These are phyloP conservation scores for Rhopalosiphum maidis DNA, from an alignment of 1,140 invertebrate genomes.

Conservation along the genomic window DNA sequence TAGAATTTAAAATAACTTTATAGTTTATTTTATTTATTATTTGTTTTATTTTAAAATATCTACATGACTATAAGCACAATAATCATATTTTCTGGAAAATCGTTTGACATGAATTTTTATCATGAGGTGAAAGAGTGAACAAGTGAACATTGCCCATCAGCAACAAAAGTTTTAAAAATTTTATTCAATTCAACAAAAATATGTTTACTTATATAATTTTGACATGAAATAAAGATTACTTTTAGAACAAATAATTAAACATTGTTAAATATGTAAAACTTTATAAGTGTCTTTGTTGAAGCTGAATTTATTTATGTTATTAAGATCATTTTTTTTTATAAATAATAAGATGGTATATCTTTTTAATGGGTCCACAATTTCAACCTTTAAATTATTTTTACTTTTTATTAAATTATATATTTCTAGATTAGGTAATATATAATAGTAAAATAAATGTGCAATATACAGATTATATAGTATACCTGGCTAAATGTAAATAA, in stretches of 20 bases:
- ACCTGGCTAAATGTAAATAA: too few species aligned
- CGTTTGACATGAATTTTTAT: background rate
- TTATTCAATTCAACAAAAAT: background rate
- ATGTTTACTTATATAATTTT: background rate
- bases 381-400: background rate
- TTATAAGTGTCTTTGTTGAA: background rate
- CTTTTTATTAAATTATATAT: background rate
- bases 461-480: too few species aligned
- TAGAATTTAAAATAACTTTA: background rate
- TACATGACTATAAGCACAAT: background rate
- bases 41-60: background rate
- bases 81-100: background rate
- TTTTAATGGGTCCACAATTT: background rate
- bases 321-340: background rate
- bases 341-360: background rate
- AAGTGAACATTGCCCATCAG: background rate
- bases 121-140: too few species aligned
- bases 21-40: background rate
- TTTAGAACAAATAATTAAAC: background rate
- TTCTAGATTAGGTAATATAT: background rate
- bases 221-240: background rate
- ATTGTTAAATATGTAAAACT: background rate
- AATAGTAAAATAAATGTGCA: background rate
- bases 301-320: background rate
- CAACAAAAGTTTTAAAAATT: background rate